Conservation (phyloP, 2,888 invertebrate species). For the Drosophila mayaguana region DNA sequence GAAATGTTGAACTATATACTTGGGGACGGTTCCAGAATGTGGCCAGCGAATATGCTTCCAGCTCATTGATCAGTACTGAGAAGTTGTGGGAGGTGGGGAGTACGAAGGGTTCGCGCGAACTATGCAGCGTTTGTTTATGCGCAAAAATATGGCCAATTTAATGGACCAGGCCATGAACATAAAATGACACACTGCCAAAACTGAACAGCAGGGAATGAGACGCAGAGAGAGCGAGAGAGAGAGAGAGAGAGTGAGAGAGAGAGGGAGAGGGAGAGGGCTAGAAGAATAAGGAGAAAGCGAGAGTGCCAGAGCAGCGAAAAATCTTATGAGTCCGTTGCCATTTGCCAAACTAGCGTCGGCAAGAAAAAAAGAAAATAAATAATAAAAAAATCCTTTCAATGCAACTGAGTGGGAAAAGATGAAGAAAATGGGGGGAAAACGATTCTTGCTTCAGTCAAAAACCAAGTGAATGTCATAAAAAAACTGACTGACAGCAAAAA, state of each 20-base stretch:
- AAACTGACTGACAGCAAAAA: conserved; percentile 10
- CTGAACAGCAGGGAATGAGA: neutral
- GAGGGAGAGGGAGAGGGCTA: neutral
- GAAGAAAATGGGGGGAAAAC: conserved; percentile 2
- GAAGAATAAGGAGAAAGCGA: neutral
- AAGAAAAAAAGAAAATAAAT: neutral
- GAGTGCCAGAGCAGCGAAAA: conserved; percentile 21
- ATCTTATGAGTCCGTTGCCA: conserved; percentile 29
- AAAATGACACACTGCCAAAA: conserved; percentile 24
- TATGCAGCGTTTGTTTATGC: conserved; percentile 62
- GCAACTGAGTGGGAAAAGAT: conserved; percentile 26
- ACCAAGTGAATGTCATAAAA: neutral
- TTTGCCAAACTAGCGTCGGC: neutral
- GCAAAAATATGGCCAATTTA: conserved; percentile 73
- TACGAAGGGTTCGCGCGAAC: conserved; percentile 40
- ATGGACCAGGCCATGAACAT: conserved; percentile 57
- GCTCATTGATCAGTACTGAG: conserved; percentile 50
- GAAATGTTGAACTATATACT: conserved; percentile 17
- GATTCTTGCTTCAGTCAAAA: neutral
- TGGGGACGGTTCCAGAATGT: conserved; percentile 18
- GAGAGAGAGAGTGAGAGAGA: neutral
- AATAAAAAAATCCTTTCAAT: conserved; percentile 27
- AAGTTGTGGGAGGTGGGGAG: neutral
- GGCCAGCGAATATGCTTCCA: conserved; percentile 44
- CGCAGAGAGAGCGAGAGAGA: neutral